phyloP scores from a whole-genome alignment of 2,113 vertebrate species.

The Isurus oxyrinchus region DNA sequence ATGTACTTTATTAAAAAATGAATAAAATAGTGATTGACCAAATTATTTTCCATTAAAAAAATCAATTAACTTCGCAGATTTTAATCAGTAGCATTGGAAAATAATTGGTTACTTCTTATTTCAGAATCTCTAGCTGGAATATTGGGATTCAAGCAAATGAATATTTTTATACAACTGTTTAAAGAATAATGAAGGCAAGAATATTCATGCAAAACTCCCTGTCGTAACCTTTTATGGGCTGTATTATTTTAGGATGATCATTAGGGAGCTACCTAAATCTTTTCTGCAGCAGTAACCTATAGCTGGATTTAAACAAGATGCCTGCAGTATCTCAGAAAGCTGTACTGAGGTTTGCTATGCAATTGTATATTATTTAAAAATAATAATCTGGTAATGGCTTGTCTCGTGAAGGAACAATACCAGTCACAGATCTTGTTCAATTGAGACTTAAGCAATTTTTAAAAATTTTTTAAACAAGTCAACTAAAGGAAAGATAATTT shows the following conservation, averaged over 20 bases:
- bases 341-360: background rate
- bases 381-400: background rate
- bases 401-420: slow-evolving; percentile 9
- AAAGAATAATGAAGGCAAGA: slow-evolving; percentile 35
- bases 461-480: background rate
- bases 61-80: slow-evolving; percentile 22
- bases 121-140: slow-evolving; percentile 7
- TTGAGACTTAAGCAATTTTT: background rate
- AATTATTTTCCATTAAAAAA: slow-evolving; percentile 28
- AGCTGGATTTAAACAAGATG: slow-evolving; percentile 13
- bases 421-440: background rate
- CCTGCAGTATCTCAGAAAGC: background rate
- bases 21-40: slow-evolving; percentile 23
- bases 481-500: background rate
- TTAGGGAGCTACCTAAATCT: slow-evolving; percentile 29
- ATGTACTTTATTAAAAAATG: slow-evolving; percentile 9
- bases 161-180: slow-evolving; percentile 12
- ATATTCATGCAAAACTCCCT: slow-evolving; percentile 32
- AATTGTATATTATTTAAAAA: background rate
- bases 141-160: slow-evolving; percentile 31
- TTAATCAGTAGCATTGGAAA: slow-evolving; percentile 34
- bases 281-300: background rate
- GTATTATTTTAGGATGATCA: slow-evolving; percentile 31
- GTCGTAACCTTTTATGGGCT: slow-evolving; percentile 26
- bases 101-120: slow-evolving; percentile 35